Conservation (phyloP, 2,797 vertebrate genomes). For the Macropodus opercularis region DNA sequence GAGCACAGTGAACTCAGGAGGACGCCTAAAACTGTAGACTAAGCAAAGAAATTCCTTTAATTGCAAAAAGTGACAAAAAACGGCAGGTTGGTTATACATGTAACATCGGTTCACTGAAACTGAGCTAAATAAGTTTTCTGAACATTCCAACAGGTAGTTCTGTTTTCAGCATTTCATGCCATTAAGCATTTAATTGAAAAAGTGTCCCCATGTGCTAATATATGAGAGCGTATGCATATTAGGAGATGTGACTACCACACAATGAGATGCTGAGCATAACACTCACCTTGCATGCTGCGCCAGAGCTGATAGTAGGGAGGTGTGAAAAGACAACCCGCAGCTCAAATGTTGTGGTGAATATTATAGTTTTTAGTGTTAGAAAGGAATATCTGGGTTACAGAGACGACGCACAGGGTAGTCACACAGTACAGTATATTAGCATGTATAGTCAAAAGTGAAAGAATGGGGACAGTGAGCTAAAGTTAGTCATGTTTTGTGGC, state of each 20-base stretch:
- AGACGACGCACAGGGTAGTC: background rate
- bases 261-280: constrained; percentile 14
- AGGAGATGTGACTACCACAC: background rate
- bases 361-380: background rate
- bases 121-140: too few species aligned
- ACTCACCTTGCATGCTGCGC: background rate
- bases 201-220: background rate
- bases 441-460: constrained; percentile 50
- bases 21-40: constrained; percentile 41
- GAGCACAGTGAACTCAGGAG: constrained; percentile 11
- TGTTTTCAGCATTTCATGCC: background rate
- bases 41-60: constrained; percentile 33
- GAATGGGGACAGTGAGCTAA: constrained; percentile 59
- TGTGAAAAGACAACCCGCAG: constrained; percentile 9
- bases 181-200: background rate
- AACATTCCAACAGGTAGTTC: too few species aligned
- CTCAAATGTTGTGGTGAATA: constrained; percentile 7
- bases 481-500: constrained; percentile 38
- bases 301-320: constrained; percentile 12
- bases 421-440: constrained; percentile 21
- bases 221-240: background rate
- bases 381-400: constrained; percentile 30
- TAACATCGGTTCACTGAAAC: constrained; percentile 3
- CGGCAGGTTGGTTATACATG: constrained; percentile 6
- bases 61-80: constrained; percentile 12